Evolutionary conservation across 1,140 invertebrate species (phyloP).

Genomic region (Papilio glaucus): DNA sequence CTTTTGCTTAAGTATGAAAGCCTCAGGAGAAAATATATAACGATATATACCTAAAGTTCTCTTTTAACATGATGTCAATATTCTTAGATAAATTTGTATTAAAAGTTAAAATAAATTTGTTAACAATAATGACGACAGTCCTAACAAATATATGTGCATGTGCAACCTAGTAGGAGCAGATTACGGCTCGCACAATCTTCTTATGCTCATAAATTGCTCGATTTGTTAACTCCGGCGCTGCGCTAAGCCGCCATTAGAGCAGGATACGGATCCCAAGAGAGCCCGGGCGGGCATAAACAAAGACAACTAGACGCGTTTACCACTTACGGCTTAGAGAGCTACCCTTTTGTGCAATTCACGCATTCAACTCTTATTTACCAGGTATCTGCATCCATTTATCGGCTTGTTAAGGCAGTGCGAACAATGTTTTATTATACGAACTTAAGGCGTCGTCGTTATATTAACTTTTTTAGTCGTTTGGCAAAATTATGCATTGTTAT

Average conservation of each 20-base stretch:
- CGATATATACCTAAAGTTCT: too few relatives aligned
- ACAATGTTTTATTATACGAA: neutral
- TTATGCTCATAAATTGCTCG: conserved; percentile 72
- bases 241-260: conserved; percentile 56
- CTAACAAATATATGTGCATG: neutral
- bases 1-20: too few relatives aligned
- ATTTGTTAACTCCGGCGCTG: conserved; percentile 49
- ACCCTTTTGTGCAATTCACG: conserved; percentile 19
- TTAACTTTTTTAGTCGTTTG: too few relatives aligned
- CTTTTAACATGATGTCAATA: too few relatives aligned
- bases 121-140: neutral
- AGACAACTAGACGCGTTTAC: conserved; percentile 42
- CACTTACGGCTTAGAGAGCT: conserved; percentile 3
- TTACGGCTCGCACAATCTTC: conserved; percentile 67
- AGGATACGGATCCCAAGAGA: conserved; percentile 42
- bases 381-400: neutral
- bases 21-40: too few relatives aligned
- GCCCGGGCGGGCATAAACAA: conserved; percentile 41
- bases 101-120: too few relatives aligned
- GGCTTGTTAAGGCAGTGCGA: neutral
- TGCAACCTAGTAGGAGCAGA: conserved; percentile 40
- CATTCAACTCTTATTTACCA: conserved; percentile 22
- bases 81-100: too few relatives aligned
- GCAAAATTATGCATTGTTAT: too few relatives aligned
- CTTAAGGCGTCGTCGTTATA: neutral